Conservation (phyloP, 2,888 invertebrate species). For the Strigamia crassipes region DNA sequence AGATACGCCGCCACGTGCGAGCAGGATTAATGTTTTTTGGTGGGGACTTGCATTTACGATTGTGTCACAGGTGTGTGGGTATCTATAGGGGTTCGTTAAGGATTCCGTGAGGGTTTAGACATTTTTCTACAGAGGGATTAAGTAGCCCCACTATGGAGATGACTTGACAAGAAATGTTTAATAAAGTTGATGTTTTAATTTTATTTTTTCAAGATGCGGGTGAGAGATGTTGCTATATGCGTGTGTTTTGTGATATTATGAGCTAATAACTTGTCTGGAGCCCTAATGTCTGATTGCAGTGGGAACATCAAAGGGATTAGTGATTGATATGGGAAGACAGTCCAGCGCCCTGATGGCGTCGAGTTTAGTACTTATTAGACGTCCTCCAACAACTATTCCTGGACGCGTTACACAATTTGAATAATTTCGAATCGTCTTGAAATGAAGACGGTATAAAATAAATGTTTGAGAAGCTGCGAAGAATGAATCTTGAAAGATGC, state of each 20-base stretch:
- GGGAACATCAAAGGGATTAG: constrained; percentile 40
- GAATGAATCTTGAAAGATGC: neutral
- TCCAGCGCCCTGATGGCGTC: constrained; percentile 23
- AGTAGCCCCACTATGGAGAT: neutral
- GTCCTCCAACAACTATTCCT: neutral
- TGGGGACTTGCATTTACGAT: neutral
- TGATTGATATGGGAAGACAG: constrained; percentile 35
- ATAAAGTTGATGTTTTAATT: neutral
- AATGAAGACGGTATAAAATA: no score
- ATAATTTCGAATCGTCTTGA: neutral
- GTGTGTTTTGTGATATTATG: neutral
- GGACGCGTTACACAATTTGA: neutral
- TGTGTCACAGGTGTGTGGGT: neutral
- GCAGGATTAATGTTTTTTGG: neutral
- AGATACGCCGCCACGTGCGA: constrained; percentile 6
- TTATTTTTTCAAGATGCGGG: neutral
- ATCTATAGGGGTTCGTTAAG: constrained; percentile 16
- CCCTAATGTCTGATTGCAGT: constrained; percentile 32
- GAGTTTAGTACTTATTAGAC: constrained; percentile 29
- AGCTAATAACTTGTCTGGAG: constrained; percentile 33
- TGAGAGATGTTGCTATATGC: neutral
- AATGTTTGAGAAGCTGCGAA: no score
- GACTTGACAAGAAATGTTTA: neutral
- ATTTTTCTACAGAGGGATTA: neutral
- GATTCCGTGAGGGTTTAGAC: neutral